phyloP scores from a whole-genome alignment of 2,113 vertebrate species.

The Sphaerodactylus townsendi region DNA sequence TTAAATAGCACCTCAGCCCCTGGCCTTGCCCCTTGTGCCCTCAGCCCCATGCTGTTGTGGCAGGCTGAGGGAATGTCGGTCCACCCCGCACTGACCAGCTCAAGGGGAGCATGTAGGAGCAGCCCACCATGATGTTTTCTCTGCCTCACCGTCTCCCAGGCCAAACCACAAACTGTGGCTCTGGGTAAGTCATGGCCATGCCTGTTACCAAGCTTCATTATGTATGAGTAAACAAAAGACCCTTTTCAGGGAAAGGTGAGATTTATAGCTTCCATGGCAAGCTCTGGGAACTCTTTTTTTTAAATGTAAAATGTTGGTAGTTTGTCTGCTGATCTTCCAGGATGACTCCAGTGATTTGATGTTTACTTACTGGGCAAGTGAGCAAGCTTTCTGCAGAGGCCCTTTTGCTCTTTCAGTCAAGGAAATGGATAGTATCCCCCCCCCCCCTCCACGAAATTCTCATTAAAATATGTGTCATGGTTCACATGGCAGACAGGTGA shows the following conservation, averaged over 20 bases:
- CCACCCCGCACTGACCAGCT: no score
- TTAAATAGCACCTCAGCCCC: no score
- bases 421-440: not conserved
- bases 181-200: no score
- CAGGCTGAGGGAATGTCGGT: no score
- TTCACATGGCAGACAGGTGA: constrained; percentile 21
- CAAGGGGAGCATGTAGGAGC: no score
- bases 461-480: constrained; percentile 30
- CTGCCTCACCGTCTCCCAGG: no score
- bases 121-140: no score
- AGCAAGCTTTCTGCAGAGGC: not conserved
- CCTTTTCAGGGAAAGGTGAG: not conserved
- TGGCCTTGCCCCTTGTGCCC: no score
- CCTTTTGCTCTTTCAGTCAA: not conserved
- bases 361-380: not conserved
- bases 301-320: not conserved
- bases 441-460: not conserved
- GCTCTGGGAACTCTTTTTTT: not conserved
- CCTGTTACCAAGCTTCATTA: not conserved
- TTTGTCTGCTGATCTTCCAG: not conserved
- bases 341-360: not conserved
- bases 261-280: not conserved
- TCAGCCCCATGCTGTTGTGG: no score
- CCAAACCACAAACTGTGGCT: no score
- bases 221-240: not conserved